Percentiles rank a stretch among this genome's conserved stretches.
Evolutionary conservation across 2,888 invertebrate genomes (phyloP).

Genomic region (Cryptosula pallasiana): DNA sequence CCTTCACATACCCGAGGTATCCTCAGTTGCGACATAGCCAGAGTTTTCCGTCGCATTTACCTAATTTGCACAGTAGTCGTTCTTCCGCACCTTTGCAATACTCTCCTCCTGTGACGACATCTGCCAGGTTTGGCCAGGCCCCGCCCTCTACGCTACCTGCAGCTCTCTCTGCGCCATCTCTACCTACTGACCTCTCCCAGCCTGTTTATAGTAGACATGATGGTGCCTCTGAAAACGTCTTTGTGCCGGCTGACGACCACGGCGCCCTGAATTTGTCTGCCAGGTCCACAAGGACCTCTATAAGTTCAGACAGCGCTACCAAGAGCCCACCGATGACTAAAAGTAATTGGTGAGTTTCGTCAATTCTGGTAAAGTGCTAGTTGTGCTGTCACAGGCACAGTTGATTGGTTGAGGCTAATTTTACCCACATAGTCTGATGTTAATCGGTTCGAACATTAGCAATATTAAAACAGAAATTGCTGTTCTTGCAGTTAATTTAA

Average conservation of each 20-base stretch:
- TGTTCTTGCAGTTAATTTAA: too few species aligned
- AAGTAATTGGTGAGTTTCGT: not conserved
- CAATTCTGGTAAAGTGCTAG: too few species aligned
- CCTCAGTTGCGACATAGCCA: not conserved
- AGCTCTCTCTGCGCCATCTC: not conserved
- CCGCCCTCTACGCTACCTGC: not conserved
- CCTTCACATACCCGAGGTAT: not conserved
- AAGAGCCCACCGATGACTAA: not conserved
- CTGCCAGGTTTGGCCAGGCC: not conserved
- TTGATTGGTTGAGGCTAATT: too few species aligned
- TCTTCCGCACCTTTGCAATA: not conserved
- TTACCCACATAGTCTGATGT: too few species aligned
- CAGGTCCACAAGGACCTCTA: not conserved
- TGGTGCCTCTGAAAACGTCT: not conserved
- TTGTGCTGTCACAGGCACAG: too few species aligned
- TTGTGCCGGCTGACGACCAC: not conserved
- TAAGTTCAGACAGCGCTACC: not conserved
- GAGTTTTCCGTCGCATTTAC: not conserved
- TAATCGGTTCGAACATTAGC: too few species aligned
- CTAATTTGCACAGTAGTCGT: not conserved
- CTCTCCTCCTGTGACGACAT: not conserved
- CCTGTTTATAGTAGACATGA: not conserved
- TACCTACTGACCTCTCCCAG: not conserved
- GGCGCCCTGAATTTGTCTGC: conserved; percentile 9
- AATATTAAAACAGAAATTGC: too few species aligned